phyloP scores from a whole-genome alignment of 2,113 vertebrate genomes.

The Eudyptes chrysolophus region DNA sequence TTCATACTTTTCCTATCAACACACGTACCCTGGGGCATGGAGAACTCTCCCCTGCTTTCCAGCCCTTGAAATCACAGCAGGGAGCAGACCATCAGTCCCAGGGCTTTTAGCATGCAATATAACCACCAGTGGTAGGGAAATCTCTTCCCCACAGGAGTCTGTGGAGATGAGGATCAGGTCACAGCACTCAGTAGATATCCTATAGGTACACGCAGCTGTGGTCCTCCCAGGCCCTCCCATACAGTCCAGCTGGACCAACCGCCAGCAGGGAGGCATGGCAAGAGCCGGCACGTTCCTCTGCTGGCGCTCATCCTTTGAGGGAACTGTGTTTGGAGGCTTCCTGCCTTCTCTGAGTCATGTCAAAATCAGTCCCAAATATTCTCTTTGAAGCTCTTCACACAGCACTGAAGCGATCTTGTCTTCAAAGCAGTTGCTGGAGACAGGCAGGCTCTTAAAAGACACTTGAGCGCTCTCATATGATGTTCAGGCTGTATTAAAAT shows the following conservation, averaged over 20 bases:
- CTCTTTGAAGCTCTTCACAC: slow-evolving; percentile 69
- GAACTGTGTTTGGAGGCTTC: slow-evolving; percentile 33
- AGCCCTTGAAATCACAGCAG: background rate
- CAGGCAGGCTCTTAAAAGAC: slow-evolving; percentile 56
- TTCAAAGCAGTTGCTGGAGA: slow-evolving; percentile 69
- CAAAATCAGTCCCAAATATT: slow-evolving; percentile 68
- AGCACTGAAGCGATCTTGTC: background rate
- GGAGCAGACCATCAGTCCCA: background rate
- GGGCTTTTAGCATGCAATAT: background rate
- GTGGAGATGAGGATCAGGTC: background rate
- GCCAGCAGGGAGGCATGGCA: background rate
- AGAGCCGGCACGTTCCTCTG: background rate
- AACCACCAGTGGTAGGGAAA: background rate
- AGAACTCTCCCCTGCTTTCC: background rate
- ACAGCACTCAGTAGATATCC: background rate
- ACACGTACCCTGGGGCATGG: background rate
- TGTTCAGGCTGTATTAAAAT: slow-evolving; percentile 48
- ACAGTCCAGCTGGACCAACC: background rate
- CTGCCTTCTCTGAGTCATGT: slow-evolving; percentile 31
- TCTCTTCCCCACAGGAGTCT: background rate
- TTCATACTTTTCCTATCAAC: background rate
- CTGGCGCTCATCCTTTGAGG: background rate
- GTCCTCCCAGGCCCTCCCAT: background rate
- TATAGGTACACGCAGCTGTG: background rate
- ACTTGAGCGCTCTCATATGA: background rate